phyloP scores from a whole-genome alignment of 2,113 vertebrate genomes.

The Vidua macroura region DNA sequence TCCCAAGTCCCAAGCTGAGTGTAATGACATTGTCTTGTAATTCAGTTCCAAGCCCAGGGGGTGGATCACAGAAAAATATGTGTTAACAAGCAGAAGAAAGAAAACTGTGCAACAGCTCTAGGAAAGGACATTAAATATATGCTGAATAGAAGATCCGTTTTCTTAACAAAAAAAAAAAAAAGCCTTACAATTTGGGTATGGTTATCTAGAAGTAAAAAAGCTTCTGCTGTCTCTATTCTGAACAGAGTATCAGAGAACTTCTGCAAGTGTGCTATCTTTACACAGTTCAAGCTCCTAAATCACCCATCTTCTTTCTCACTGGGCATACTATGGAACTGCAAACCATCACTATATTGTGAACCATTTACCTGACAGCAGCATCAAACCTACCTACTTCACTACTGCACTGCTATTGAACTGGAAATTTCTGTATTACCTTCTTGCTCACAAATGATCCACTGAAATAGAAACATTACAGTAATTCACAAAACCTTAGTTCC shows the following conservation, averaged over 20 bases:
- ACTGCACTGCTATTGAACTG: neutral
- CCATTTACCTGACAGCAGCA: neutral
- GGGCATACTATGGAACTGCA: neutral
- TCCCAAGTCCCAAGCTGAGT: neutral
- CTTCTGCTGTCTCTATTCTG: neutral
- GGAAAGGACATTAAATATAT: neutral
- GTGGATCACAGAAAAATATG: neutral
- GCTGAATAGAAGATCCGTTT: neutral
- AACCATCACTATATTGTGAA: neutral
- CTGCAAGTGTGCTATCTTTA: neutral
- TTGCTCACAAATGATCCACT: neutral
- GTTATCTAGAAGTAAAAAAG: neutral
- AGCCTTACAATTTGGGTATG: neutral
- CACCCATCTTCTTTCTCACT: neutral
- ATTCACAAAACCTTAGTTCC: neutral
- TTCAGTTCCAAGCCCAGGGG: neutral
- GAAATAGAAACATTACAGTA: neutral
- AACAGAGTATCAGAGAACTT: neutral
- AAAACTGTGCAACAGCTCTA: neutral
- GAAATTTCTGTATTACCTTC: neutral
- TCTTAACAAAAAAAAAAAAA: neutral
- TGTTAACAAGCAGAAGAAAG: neutral
- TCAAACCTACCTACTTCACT: neutral
- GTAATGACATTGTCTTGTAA: neutral
- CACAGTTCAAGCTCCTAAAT: neutral